Evolutionary conservation across 2,797 vertebrate species (phyloP).

Genomic region (Gymnocypris eckloni): DNA sequence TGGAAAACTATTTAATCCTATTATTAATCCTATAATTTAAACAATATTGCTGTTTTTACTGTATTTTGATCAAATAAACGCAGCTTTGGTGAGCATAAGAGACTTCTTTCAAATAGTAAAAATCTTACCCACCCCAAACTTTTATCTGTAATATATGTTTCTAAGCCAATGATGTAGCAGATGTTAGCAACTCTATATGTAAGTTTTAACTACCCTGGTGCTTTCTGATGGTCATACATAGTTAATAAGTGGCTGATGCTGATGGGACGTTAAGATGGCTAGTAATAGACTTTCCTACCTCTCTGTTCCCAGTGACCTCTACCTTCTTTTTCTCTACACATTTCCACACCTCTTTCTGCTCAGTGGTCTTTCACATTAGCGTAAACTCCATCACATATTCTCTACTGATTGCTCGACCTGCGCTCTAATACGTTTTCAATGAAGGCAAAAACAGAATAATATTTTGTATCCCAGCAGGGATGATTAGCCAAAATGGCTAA

Average conservation of each 20-base stretch:
- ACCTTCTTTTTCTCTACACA: background rate
- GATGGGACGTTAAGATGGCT: constrained; percentile 8
- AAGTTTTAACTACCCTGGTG: constrained; percentile 12
- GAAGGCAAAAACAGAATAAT: constrained; percentile 34
- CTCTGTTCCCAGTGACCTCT: background rate
- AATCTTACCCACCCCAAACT: background rate
- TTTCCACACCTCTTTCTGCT: constrained; percentile 4
- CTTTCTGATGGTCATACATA: constrained; percentile 8
- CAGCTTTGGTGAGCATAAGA: background rate
- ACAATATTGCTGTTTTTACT: background rate
- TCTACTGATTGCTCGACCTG: constrained; percentile 36
- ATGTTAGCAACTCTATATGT: background rate
- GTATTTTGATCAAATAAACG: background rate
- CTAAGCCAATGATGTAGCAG: constrained; percentile 10
- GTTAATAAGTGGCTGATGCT: constrained; percentile 7
- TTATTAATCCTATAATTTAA: too few species aligned
- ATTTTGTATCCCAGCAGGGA: constrained; percentile 49
- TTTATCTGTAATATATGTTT: background rate
- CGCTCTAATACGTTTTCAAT: constrained; percentile 41
- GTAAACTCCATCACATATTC: constrained; percentile 26
- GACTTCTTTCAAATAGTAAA: too few species aligned
- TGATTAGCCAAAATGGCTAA: constrained; percentile 53
- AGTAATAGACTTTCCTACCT: background rate
- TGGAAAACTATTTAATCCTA: background rate
- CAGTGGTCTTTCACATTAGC: constrained; percentile 30